Base-by-base conservation (phyloP, 2,888 invertebrate species). In the Pimpla rufipes region DNA sequence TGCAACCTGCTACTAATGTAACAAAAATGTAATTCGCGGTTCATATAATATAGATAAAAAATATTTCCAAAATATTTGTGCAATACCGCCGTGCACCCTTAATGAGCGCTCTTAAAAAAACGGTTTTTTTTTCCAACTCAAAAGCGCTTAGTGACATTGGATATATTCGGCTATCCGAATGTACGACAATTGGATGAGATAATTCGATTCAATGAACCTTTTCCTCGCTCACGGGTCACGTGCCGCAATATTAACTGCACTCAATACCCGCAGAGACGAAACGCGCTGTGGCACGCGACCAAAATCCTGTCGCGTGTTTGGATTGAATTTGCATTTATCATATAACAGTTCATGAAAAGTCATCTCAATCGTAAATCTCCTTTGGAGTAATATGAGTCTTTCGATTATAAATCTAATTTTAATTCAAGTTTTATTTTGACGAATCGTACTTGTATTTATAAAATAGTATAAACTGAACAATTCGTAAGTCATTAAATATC, bases 121-220 rank as follows among this genome's bases (percentile, higher is more conserved):
- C 5, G 5, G 29, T 29, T 29, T 29, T 29, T 29, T 29, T 29
- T 29, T 29, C 2, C 29, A 29, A n/a, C n/a, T 29, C 29, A 29
- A 5, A 13, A 76, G 7, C 10, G 0, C 7, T 40, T 10, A 18
- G 18, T 10, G 50, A 52, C 10, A 52, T 52, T 52, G 7, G 21
- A 35, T 23, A 40, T 29, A 29, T 5, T 2, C n/a, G 13, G 7
- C 0, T 1, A 2, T 23, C 7, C 21, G 4, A 4, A 21, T 70
- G 2, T 23, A 52, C 13, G 59, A 75, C 74, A 82, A 82, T 82
- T 64, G 45, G 64, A 82, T 82, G 16, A 66, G 52, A 45, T 37
- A 29, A 29, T 74, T 68, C 55, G 42, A 73, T 59, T 67, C 59
- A 23, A n/a, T 70, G 59, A 73, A 23, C 18, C 55, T 37, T 57